Base-by-base conservation (phyloP, 1,140 invertebrate species). In the Pogonomyrmex californicus region DNA sequence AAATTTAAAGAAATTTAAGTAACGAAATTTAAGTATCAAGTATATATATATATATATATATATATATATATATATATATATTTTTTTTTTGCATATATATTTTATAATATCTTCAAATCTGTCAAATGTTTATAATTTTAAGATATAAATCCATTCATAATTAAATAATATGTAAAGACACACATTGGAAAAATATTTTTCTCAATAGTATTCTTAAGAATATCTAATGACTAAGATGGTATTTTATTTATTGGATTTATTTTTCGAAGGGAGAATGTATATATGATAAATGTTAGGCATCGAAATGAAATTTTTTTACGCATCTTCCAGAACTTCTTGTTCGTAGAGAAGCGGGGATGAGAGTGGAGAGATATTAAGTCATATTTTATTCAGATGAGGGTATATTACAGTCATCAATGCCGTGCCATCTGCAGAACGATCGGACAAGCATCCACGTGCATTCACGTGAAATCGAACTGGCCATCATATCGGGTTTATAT, bases 311-410 rank as follows among this genome's bases (percentile, higher is more conserved):
- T 81, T 81, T 70, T 70, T 44, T 12, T 47, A 38, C 10, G 14
- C 14, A 30, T 30, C 12, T 51, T 30, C 5, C 49, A 17, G 6
- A 41, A 30, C 3, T 38, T 65, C 14, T 56, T 30, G 9, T 7
- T 4, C 36, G 33, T 10, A 62, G 41, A 41, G 12, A 30, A 3
- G 14, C 58, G 14, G n/a, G 36, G 62, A 79, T 54, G 23, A 81
- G 49, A 70, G 70, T 56, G 14, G 36, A 44, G 47, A 44, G 78
- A 81, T 81, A 81, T 81, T 81, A 81, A 81, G 9, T 36, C 38
- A 81, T 81, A 70, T 81, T 70, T 81, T 70, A 81, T 81, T 81
- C 65, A 17, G 65, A 81, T 70, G 7, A 70, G 47, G 76, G 44
- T 66, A 36, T 51, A 71, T 71, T 71, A 71, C 41, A 3, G 30